These are phyloP conservation scores for Hippasteria phrygiana DNA, from an alignment of 53 echinoderm and acorn worm genomes.

Conservation along the genomic window DNA sequence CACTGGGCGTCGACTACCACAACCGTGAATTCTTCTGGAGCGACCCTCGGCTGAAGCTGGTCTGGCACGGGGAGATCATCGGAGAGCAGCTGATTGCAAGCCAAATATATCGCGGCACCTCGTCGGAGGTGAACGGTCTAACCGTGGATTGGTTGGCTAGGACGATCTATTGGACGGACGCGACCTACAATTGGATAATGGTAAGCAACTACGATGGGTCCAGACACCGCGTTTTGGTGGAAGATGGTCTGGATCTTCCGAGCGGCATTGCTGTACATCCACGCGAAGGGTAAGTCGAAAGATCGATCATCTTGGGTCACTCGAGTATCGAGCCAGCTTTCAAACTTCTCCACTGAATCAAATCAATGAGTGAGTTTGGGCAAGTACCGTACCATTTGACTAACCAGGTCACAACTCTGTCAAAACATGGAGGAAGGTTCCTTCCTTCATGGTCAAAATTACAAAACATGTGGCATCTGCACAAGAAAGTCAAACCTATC, in stretches of 20 bases:
- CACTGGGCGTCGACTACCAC: conserved; percentile 69
- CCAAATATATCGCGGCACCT: conserved; percentile 65
- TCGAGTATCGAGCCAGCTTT: too few species aligned
- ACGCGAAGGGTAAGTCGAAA: conserved; percentile 67
- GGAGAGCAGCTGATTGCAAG: conserved; percentile 51
- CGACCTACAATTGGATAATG: conserved; percentile 90
- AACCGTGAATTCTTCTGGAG: conserved; percentile 75
- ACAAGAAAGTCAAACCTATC: too few species aligned
- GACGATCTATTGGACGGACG: conserved; percentile 85
- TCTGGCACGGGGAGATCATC: conserved; percentile 69
- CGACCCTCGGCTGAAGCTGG: conserved; percentile 44
- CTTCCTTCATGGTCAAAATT: too few species aligned
- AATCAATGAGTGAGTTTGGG: too few species aligned
- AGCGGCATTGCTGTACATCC: conserved; percentile 88
- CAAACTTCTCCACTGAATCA: too few species aligned
- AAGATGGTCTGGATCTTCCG: conserved; percentile 77
- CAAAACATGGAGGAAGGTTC: too few species aligned
- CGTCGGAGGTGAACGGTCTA: conserved; percentile 74
- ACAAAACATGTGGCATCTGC: too few species aligned
- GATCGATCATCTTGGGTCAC: too few species aligned
- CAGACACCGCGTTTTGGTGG: conserved; percentile 43
- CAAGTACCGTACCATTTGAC: too few species aligned
- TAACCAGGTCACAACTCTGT: too few species aligned
- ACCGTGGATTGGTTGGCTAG: conserved; percentile 86
- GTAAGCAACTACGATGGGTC: conserved; percentile 69